phyloP scores from a whole-genome alignment of 2,797 vertebrate genomes.

The Galaxias olidus region DNA sequence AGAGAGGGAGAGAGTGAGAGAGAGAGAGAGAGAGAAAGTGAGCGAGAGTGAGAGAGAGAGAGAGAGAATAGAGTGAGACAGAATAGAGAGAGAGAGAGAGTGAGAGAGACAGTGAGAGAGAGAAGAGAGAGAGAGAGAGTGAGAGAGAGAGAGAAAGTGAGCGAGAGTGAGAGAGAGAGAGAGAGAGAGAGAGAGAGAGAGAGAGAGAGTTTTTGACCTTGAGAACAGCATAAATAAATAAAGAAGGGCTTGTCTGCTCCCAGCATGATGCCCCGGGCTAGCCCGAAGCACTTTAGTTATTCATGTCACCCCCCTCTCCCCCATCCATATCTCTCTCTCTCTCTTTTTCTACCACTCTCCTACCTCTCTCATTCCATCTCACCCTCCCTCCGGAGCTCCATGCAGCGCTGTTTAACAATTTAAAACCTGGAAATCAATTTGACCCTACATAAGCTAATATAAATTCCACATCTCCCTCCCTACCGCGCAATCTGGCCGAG shows the following conservation, averaged over 20 bases:
- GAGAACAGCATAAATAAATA: conserved; percentile 63
- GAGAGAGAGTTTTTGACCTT: conserved; percentile 44
- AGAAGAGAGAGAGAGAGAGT: neutral
- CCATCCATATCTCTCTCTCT: conserved; percentile 8
- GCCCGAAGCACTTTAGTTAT: conserved; percentile 51
- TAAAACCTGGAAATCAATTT: conserved; percentile 58
- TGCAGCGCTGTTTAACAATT: conserved; percentile 41
- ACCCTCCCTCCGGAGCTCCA: conserved; percentile 21
- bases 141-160: conserved; percentile 12
- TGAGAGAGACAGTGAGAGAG: conserved; percentile 12
- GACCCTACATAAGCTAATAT: conserved; percentile 36
- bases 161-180: neutral
- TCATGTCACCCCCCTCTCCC: conserved; percentile 40
- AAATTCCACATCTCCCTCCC: conserved; percentile 3
- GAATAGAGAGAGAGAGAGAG: too few species aligned
- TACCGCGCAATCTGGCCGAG: conserved; percentile 18
- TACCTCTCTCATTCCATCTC: conserved; percentile 15
- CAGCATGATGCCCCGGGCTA: conserved; percentile 42
- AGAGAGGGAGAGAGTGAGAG: conserved; percentile 1
- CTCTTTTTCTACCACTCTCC: neutral
- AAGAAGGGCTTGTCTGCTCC: conserved; percentile 53
- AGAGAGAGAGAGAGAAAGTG: conserved; percentile 5
- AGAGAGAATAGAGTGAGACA: neutral
- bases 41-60: neutral
- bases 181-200: neutral